These are phyloP conservation scores for Linnaemya tessellans DNA, from an alignment of 2,888 invertebrate genomes.

Conservation along the genomic window DNA sequence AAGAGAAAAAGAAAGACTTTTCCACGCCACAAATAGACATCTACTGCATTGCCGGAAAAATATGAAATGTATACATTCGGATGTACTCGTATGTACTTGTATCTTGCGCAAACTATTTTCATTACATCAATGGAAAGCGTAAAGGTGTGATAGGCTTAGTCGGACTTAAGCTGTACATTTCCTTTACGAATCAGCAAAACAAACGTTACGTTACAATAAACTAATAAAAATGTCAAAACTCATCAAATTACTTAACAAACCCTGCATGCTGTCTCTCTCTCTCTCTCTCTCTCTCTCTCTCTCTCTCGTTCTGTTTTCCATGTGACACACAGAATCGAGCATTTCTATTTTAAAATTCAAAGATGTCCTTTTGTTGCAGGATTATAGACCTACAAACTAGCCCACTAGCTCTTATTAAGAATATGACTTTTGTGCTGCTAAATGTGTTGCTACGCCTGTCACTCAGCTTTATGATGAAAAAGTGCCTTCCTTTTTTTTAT, in stretches of 20 bases:
- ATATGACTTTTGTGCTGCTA: background rate
- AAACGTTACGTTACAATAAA: constrained; percentile 75
- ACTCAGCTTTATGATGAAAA: constrained; percentile 60
- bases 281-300: constrained; percentile 56
- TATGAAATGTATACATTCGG: background rate
- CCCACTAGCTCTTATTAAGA: constrained; percentile 17
- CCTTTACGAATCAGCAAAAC: constrained; percentile 34
- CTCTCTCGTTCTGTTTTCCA: background rate
- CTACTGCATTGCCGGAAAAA: background rate
- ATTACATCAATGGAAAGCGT: constrained; percentile 58
- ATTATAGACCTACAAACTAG: constrained; percentile 39
- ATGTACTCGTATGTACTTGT: background rate
- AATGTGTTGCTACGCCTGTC: constrained; percentile 65
- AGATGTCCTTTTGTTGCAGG: constrained; percentile 66
- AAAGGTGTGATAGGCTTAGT: constrained; percentile 77
- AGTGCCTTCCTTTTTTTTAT: constrained; percentile 26
- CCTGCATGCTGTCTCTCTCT: constrained; percentile 49
- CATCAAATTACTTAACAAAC: constrained; percentile 67
- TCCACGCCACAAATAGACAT: constrained; percentile 1
- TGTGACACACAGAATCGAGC: background rate
- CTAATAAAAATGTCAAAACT: constrained; percentile 81
- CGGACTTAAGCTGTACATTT: constrained; percentile 73
- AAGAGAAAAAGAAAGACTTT: constrained; percentile 42
- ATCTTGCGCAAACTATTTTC: constrained; percentile 36
- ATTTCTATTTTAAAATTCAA: constrained; percentile 73